Percentiles rank a stretch among this genome's conserved stretches.
Evolutionary conservation across 2,113 vertebrate genomes (phyloP).

Genomic region (Thalassoma bifasciatum): DNA sequence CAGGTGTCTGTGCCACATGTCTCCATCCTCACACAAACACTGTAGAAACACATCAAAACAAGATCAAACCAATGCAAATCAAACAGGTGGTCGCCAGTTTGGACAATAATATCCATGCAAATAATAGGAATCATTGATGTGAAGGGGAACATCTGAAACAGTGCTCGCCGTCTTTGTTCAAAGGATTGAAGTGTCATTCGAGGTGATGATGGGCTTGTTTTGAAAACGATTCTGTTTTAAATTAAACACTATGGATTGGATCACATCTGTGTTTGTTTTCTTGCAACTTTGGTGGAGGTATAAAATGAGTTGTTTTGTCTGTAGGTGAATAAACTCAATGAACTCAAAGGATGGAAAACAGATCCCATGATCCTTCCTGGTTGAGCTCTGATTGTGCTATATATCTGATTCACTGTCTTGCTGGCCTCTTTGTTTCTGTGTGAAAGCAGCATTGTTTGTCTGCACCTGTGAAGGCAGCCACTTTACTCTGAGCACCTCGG

Average conservation of each 20-base stretch:
- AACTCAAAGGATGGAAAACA: too few relatives aligned
- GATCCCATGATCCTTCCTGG: too few relatives aligned
- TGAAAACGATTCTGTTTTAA: too few relatives aligned
- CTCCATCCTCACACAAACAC: constrained; percentile 19
- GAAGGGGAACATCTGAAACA: constrained; percentile 29
- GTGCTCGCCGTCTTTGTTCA: not conserved
- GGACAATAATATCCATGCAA: constrained; percentile 2
- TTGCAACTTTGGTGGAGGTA: too few relatives aligned
- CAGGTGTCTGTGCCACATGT: constrained; percentile 21
- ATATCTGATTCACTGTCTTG: constrained; percentile 9
- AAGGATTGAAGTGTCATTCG: constrained; percentile 2
- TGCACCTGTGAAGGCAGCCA: too few relatives aligned
- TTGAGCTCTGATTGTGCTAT: constrained; percentile 23
- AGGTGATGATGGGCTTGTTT: constrained; percentile 7
- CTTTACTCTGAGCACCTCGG: too few relatives aligned
- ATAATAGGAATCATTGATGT: constrained; percentile 16
- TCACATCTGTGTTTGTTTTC: too few relatives aligned
- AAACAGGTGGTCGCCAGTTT: constrained; percentile 43
- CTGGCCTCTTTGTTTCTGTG: constrained; percentile 38
- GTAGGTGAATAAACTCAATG: too few relatives aligned
- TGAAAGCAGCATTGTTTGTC: not conserved
- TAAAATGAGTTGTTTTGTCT: too few relatives aligned
- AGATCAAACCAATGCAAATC: constrained; percentile 50
- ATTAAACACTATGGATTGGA: too few relatives aligned
- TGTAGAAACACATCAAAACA: constrained; percentile 18